Base-by-base conservation (phyloP, 2,113 vertebrate species). In the Engystomops pustulosus region DNA sequence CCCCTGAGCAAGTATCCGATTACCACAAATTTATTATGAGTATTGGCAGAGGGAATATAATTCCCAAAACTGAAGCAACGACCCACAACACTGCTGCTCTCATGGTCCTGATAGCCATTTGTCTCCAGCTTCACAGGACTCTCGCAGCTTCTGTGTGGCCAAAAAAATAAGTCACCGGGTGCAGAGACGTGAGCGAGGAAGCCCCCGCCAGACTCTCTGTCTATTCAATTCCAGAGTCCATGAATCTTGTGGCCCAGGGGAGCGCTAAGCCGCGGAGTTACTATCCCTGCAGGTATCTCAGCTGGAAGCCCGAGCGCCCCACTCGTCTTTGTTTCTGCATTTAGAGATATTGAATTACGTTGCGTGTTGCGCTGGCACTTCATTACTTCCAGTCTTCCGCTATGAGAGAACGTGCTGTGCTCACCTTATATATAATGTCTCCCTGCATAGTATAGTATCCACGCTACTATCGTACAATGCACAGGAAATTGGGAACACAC, bases 121-220 rank as follows among this genome's bases (percentile, higher is more conserved):
- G 49, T 36, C 20, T 72, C 51, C 36, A 68, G 34, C 67, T 81
- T 82, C 51, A 72, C 69, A 60, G 47, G 68, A 20, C 68, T 82
- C 68, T 45, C 45, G 49, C 34, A 72, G 68, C 80, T 82, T 82
- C 68, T 82, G 80, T 82, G 80, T 82, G 80, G 80, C 51, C 80
- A 2, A 72, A 82, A 82, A 36, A 44, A 81, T 47, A 79, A 79
- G 15, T 81, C 47, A 58, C 71, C 67, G 44, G 38, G 17, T 25
- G 18, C 8, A 51, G 44, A 53, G 34, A 17, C 69, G 30, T 45
- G 47, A 62, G 14, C 7, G 41, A 55, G 79, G 32, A 81, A 49
- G 60, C 62, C 32, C n/a, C 49, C 14, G 49, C 47, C 69, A 82
- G 68, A 71, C 80, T 14, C 55, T 69, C 30, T 81, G 79, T 81